Base-by-base conservation (phyloP, 2,797 vertebrate genomes). In the Acanthornis magna region DNA sequence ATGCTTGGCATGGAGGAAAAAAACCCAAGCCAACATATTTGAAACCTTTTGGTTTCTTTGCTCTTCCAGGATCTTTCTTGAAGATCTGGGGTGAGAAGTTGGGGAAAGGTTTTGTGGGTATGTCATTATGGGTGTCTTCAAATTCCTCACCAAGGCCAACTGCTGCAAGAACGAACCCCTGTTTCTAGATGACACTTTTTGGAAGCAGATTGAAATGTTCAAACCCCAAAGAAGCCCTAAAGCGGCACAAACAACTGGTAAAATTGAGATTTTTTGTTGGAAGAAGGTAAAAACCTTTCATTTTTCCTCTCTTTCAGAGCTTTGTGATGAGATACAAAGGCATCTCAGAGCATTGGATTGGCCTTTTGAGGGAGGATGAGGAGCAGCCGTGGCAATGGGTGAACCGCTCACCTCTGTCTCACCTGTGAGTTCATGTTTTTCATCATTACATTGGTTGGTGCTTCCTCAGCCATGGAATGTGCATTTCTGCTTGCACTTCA, bases 251-350 rank as follows among this genome's bases (percentile, higher is more conserved):
- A 6, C 4, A 30, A 38, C 36, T 10, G 15, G 2, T 26, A 29
- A 65, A 68, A 48, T 1, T 4, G 13, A n/a, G 21, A 9, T 29
- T 25, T 22, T 34, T n/a, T 4, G 1, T 16, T 27, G 45, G 45
- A 66, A 40, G 38, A 70, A 45, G 36, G n/a, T 23, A 53, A 60
- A 85, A 82, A 10, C 5, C 19, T 48, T 48, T 23, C 11, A 1
- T 45, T 48, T 45, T 21, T 13, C 22, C 17, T 58, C 27, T 34
- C 23, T 42, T 67, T 47, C 77, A 95, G 94, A 85, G 25, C 15
- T 95, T 95, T 5, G 36, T 82, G 42, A 60, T 79, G 68, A 95
- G 90, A n/a, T 72, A 91, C 11, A 85, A 85, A 60, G 92, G 94
- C 23, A 27, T 19, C 45, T 75, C 54, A 4, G 80, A 85, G n/a